These are phyloP conservation scores for Drosophila insularis DNA, from an alignment of 1,140 invertebrate genomes.

Conservation along the genomic window DNA sequence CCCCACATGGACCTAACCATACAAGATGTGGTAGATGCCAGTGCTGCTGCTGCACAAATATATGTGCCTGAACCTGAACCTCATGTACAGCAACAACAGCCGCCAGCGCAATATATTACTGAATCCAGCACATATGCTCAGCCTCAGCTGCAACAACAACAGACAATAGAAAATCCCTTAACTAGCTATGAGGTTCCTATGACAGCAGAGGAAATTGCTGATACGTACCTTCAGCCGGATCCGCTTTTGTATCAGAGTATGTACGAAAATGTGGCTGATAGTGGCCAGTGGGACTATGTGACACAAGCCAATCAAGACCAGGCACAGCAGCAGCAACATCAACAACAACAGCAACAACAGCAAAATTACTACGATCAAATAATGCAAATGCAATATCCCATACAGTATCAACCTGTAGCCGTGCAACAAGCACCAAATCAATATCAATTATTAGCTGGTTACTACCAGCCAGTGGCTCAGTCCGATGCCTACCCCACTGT, in stretches of 20 bases:
- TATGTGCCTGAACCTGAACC: slow-evolving; percentile 30
- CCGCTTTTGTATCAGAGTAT: slow-evolving; percentile 75
- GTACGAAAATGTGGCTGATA: slow-evolving; percentile 78
- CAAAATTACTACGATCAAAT: slow-evolving; percentile 77
- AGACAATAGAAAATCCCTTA: slow-evolving; percentile 16
- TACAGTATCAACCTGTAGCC: slow-evolving; percentile 69
- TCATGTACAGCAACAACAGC: slow-evolving; percentile 22
- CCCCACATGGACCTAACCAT: slow-evolving; percentile 58
- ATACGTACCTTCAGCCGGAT: slow-evolving; percentile 75
- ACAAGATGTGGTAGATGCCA: slow-evolving; percentile 69
- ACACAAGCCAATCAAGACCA: slow-evolving; percentile 3
- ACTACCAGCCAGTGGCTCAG: slow-evolving; percentile 63
- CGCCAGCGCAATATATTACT: slow-evolving; percentile 39
- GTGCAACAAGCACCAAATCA: slow-evolving; percentile 55
- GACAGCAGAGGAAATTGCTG: slow-evolving; percentile 75
- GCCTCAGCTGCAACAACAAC: slow-evolving; percentile 33
- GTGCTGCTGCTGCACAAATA: slow-evolving; percentile 32
- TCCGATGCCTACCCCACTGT: slow-evolving; percentile 50
- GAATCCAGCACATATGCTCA: slow-evolving; percentile 38
- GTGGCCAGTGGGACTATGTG: slow-evolving; percentile 74
- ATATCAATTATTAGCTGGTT: slow-evolving; percentile 68
- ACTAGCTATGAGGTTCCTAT: slow-evolving; percentile 62
- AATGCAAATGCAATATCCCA: slow-evolving; percentile 78
- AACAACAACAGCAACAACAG: slow-evolving; percentile 10
- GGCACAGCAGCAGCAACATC: slow-evolving; percentile 37